Evolutionary conservation across 2,888 invertebrate species (phyloP), one percentile per base, ranked within the genome.

Genomic region (Nemoura dubitans): DNA sequence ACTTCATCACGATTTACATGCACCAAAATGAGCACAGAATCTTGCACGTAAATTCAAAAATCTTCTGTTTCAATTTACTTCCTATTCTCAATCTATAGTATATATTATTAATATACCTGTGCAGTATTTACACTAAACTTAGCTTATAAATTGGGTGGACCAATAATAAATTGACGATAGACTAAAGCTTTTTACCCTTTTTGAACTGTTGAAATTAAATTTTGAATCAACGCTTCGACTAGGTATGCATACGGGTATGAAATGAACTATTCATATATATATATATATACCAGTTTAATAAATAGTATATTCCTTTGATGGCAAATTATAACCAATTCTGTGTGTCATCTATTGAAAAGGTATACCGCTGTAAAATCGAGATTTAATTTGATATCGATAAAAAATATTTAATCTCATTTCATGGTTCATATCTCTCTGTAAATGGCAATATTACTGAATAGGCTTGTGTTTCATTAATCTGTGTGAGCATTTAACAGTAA

Each of bases 151-250:
- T 30, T 81, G 81, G 81, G 81, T 81, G 81, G 30, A 81, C 30
- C 28, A 81, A 81, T 28, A 29, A 29, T 81, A 81, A n/a, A 81
- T 30, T 81, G 78, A 6, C 36, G 36, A 36, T 36, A 36, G 36
- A 36, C 36, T 36, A 36, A 10, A 3, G 36, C 27, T 28, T 27
- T 78, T 78, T 78, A 78, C 78, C 59, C 59, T 7, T 59, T 59
- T 59, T 59, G 59, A 59, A 59, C 59, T 21, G 14, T 59, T 1
- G 21, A 59, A 59, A 59, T 59, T 7, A 7, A 59, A 59, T 59
- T 21, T 59, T 16, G 2, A 59, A 59, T 59, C 59, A 59, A 14
- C 59, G 3, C 59, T 21, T 59, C 59, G 21, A 59, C 59, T 59
- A n/a, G 36, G 36, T 36, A 7, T 59, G 14, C 10, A 36, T 36